phyloP scores from a whole-genome alignment of 2,888 invertebrate genomes.

The Rosalia funebris region DNA sequence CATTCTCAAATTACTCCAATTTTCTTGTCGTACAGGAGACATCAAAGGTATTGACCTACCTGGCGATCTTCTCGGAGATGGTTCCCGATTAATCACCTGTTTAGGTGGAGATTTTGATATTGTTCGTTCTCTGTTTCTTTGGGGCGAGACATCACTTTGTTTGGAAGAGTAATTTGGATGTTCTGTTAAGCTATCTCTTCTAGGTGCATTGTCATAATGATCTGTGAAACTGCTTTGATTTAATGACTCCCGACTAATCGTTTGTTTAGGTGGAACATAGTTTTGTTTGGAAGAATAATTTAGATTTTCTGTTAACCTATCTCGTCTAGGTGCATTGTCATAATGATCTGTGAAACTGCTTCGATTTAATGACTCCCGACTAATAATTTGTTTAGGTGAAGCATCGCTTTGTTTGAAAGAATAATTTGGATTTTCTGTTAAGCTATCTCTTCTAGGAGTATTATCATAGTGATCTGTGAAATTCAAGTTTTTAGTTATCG shows the following conservation, averaged over 20 bases:
- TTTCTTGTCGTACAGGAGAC: conserved; percentile 43
- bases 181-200: conserved; percentile 17
- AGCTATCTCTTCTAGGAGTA: conserved; percentile 23
- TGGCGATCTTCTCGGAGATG: conserved; percentile 17
- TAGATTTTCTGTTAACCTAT: conserved; percentile 3
- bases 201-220: conserved; percentile 27
- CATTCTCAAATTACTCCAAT: conserved; percentile 37
- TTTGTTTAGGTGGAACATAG: conserved; percentile 19
- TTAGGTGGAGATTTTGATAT: conserved; percentile 41
- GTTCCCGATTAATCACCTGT: conserved; percentile 19
- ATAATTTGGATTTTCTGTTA: not conserved
- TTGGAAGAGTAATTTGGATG: not conserved
- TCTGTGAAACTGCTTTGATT: conserved; percentile 38
- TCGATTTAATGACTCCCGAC: too few relatives aligned
- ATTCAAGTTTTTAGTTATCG: conserved; percentile 15
- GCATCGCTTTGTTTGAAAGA: conserved; percentile 2
- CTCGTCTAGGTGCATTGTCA: conserved; percentile 25
- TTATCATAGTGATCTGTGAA: conserved; percentile 36
- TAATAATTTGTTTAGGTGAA: conserved; percentile 19
- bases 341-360: conserved; percentile 37
- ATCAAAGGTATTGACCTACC: conserved; percentile 37
- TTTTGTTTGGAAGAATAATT: not conserved
- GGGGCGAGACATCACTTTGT: conserved; percentile 15
- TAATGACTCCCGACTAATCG: too few relatives aligned
- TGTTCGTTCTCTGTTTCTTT: conserved; percentile 31